phyloP scores from a whole-genome alignment of 1,140 invertebrate species.

The Mya arenaria region DNA sequence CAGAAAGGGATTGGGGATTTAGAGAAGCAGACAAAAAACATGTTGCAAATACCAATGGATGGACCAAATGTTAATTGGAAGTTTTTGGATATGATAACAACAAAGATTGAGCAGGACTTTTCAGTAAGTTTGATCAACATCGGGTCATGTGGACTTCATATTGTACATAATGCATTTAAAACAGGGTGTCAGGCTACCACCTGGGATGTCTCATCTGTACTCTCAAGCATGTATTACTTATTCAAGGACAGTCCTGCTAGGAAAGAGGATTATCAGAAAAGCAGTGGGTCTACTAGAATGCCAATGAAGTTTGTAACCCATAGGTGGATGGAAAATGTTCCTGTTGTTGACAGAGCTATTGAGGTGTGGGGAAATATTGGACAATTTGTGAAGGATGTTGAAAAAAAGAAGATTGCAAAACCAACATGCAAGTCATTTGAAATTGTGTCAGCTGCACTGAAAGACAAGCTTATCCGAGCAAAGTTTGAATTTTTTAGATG shows the following conservation, averaged over 20 bases:
- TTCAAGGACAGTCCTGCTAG: conserved; percentile 49
- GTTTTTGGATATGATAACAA: conserved; percentile 16
- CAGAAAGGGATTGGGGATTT: neutral
- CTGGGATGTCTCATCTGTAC: conserved; percentile 29
- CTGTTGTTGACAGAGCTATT: conserved; percentile 21
- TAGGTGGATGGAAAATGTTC: conserved; percentile 54
- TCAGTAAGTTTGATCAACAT: conserved; percentile 40
- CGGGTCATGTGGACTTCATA: conserved; percentile 61
- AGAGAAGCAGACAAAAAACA: conserved; percentile 19
- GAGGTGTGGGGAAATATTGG: neutral
- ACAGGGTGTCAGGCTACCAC: conserved; percentile 17
- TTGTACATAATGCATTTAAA: conserved; percentile 56
- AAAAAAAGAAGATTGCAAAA: conserved; percentile 1
- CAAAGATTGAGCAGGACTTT: conserved; percentile 22
- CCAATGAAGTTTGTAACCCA: conserved; percentile 37
- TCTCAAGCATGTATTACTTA: conserved; percentile 41
- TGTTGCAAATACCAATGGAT: conserved; percentile 63
- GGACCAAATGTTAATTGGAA: conserved; percentile 64
- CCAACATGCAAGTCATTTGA: conserved; percentile 25
- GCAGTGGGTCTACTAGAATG: neutral
- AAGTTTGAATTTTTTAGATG: conserved; percentile 39
- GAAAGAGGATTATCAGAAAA: conserved; percentile 41
- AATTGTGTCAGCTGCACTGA: neutral
- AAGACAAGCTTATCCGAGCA: neutral
- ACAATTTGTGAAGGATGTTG: conserved; percentile 13